Evolutionary conservation across 2,888 invertebrate species (phyloP).

Genomic region (Eucera pruinosa): DNA sequence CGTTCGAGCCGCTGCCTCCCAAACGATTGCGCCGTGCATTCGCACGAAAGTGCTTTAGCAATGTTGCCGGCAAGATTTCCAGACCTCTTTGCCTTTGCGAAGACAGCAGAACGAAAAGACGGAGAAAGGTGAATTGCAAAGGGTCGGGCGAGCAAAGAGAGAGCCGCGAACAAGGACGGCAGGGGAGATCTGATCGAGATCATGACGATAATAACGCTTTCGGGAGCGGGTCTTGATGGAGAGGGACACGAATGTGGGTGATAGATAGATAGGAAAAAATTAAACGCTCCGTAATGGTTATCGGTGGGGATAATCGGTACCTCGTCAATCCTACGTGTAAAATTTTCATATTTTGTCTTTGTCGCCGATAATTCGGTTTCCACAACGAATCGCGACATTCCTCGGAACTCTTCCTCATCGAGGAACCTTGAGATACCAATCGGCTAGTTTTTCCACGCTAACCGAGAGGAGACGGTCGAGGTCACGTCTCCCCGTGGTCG

Average conservation of each 20-base stretch:
- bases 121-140: background rate
- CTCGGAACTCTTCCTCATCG: conserved; percentile 47
- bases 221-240: conserved; percentile 58
- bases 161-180: conserved; percentile 58
- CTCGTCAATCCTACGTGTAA: background rate
- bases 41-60: conserved; percentile 42
- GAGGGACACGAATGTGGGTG: conserved; percentile 41
- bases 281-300: conserved; percentile 13
- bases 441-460: conserved; percentile 71
- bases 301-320: conserved; percentile 2
- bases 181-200: conserved; percentile 66
- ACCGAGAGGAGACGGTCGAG: conserved; percentile 60
- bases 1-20: conserved; percentile 59
- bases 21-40: conserved; percentile 47
- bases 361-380: conserved; percentile 49
- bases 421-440: conserved; percentile 76
- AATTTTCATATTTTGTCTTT: too few species aligned
- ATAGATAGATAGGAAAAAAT: conserved; percentile 69
- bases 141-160: background rate
- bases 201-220: conserved; percentile 63
- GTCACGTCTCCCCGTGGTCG: conserved; percentile 75
- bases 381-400: conserved; percentile 59
- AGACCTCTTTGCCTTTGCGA: conserved; percentile 32
- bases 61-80: conserved; percentile 62
- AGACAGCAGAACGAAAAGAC: conserved; percentile 22